phyloP scores from a whole-genome alignment of 2,888 invertebrate genomes.

The Drosophila longiperda region DNA sequence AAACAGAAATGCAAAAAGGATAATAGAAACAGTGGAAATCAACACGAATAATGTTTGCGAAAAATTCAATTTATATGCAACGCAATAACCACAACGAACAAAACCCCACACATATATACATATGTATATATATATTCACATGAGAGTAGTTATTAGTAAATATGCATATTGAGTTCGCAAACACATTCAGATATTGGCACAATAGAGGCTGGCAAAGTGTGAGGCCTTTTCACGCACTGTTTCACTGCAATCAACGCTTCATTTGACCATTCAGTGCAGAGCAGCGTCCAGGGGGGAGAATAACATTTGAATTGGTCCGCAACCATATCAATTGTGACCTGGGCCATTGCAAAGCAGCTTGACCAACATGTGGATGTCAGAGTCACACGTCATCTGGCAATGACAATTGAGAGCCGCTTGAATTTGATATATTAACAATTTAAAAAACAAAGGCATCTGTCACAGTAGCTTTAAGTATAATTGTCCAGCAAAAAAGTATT shows the following conservation, averaged over 20 bases:
- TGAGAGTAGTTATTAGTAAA: conserved; percentile 20
- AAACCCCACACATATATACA: background rate
- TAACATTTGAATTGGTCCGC: conserved; percentile 4
- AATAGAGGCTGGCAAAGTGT: conserved; percentile 38
- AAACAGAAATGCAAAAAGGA: conserved; percentile 1
- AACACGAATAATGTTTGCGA: conserved; percentile 61
- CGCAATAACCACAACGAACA: conserved; percentile 50
- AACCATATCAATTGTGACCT: conserved; percentile 18
- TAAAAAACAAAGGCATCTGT: background rate
- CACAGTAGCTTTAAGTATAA: background rate
- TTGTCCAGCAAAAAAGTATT: background rate
- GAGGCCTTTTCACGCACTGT: conserved; percentile 70
- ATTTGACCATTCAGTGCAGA: conserved; percentile 47
- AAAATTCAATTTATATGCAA: conserved; percentile 80
- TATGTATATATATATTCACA: background rate
- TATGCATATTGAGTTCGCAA: conserved; percentile 1
- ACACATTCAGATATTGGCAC: conserved; percentile 40
- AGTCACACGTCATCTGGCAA: conserved; percentile 23
- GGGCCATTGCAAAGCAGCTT: conserved; percentile 1
- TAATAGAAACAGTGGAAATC: conserved; percentile 44
- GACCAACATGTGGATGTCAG: conserved; percentile 15
- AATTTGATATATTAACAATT: conserved; percentile 26
- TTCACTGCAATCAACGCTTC: conserved; percentile 75
- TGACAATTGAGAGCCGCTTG: conserved; percentile 30
- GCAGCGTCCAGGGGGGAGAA: background rate